Base-by-base conservation (phyloP, 2,888 invertebrate species). In the Orchesellides sinensis region DNA sequence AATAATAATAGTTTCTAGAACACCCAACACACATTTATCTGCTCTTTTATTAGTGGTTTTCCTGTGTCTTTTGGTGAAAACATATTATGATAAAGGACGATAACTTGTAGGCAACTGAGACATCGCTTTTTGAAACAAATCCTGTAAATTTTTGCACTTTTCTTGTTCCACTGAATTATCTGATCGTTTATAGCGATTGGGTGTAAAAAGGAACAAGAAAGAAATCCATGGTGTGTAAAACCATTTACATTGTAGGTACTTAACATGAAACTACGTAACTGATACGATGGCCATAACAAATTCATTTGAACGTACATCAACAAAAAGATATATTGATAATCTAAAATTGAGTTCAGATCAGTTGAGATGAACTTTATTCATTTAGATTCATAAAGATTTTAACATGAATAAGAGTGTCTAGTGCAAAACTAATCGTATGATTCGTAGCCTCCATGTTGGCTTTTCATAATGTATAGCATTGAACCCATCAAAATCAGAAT, bases 11-110 rank as follows among this genome's bases (percentile, higher is more conserved):
- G n/a, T n/a, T n/a, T n/a, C n/a, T n/a, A n/a, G n/a, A n/a, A n/a
- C n/a, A n/a, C n/a, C n/a, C 56, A 21, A 56, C 21, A 56, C n/a
- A n/a, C n/a, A n/a, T n/a, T n/a, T 56, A 12, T 32, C 61, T 10
- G n/a, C 19, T 21, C 21, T 54, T 21, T 69, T 69, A 69, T 69
- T 69, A 69, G 69, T 29, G 69, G 69, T 54, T 69, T n/a, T 69
- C 69, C 69, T 19, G 69, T 63, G 10, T 52, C 52, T 21, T 12
- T 52, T 21, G 19, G 19, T 2, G 52, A 3, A n/a, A n/a, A n/a
- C n/a, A 8, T 47, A 47, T 47, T 47, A 52, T 52, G 47, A 52
- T 52, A n/a, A 52, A 59, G 14, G 27, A 27, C 56, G 4, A n/a
- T n/a, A 25, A 27, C 27, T 25, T 56, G 56, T 56, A 27, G 4